A percentile compares a stretch with the other conserved stretches of the same genome.
Conservation (phyloP, 2,797 vertebrate species). For the Chelon labrosus region DNA sequence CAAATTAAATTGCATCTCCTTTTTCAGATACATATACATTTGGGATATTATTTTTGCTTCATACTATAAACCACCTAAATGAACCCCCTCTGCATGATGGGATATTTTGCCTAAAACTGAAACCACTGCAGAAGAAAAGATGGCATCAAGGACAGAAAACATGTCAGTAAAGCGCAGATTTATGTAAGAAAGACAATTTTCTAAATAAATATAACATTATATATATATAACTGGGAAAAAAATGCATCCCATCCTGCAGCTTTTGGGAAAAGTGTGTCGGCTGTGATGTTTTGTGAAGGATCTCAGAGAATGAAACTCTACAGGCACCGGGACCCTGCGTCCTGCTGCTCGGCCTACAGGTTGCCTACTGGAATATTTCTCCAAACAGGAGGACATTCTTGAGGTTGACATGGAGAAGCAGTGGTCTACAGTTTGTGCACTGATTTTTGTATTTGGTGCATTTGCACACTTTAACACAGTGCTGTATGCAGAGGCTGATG, state of each 20-base stretch:
- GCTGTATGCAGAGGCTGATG: conserved; percentile 21
- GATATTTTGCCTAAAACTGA: background rate
- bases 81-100: too few species aligned
- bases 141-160: background rate
- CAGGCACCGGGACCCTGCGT: conserved; percentile 67
- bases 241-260: too few species aligned
- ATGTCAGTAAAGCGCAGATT: too few species aligned
- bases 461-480: conserved; percentile 47
- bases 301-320: conserved; percentile 26
- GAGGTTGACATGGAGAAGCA: conserved; percentile 68
- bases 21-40: background rate
- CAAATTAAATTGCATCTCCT: background rate
- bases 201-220: too few species aligned
- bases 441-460: conserved; percentile 59
- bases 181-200: too few species aligned
- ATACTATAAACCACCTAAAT: background rate
- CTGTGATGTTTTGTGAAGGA: background rate
- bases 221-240: too few species aligned
- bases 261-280: background rate
- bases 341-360: conserved; percentile 28
- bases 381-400: conserved; percentile 55
- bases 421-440: conserved; percentile 39
- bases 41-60: background rate
- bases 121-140: background rate
- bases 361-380: conserved; percentile 46